Base-by-base conservation (phyloP, 2,797 vertebrate genomes). In the Melanotaenia trifasciata region DNA sequence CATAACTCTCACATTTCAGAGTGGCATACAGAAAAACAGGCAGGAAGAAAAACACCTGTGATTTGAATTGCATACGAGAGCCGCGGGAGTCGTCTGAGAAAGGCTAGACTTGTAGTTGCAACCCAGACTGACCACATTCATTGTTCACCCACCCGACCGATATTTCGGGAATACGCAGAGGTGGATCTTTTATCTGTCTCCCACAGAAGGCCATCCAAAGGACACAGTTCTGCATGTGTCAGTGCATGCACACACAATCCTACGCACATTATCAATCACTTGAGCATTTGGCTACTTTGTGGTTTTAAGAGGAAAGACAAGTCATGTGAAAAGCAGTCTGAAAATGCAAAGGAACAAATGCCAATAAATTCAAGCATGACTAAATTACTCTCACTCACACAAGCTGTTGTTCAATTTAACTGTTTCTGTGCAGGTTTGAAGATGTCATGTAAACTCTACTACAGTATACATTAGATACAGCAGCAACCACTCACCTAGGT, bases 401-500 rank as follows among this genome's bases (percentile, higher is more conserved):
- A 26, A 35, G 45, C 60, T 70, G 81, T 78, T 78, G 70, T 79
- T 86, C 45, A 67, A 58, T 58, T 69, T n/a, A n/a, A 9, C 45
- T 5, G 3, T 33, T 11, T 26, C 59, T 58, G 35, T 43, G 43
- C 40, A 47, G 58, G 35, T 22, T 51, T 50, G 36, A 56, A 64
- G 64, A 58, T 59, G 28, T 50, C 28, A 24, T 72, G 53, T 56
- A 36, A 61, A 57, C 60, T 67, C n/a, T 16, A 78, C n/a, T 50
- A 81, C 64, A 74, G 77, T 45, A 81, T 69, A 74, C 56, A 88
- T 77, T 53, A 77, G 60, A 88, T 14, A 67, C 16, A 40, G 81
- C 38, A 74, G 74, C 61, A 14, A 45, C 50, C 62, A 93, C 94
- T 95, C 87, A 96, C 94, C 94, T 65, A 94, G 76, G 82, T 95